Conservation (phyloP, 2,113 vertebrate genomes). For the Ursus arctos region DNA sequence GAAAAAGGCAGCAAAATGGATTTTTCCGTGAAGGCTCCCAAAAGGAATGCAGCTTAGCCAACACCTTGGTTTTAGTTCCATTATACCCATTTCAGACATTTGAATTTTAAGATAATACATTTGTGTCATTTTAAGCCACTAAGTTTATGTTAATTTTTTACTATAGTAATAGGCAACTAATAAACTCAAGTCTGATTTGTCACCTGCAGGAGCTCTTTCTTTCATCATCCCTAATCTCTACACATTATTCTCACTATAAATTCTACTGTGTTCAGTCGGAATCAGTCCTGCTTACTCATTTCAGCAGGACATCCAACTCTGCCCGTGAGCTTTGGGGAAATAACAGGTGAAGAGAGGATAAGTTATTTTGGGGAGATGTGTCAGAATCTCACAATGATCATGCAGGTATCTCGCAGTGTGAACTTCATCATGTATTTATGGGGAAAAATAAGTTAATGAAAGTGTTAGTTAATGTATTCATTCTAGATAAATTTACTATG, state of each 20-base stretch:
- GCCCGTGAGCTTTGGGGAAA: neutral
- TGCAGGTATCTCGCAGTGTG: neutral
- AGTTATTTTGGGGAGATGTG: neutral
- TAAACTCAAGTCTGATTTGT: neutral
- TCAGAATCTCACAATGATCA: neutral
- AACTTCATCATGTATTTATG: neutral
- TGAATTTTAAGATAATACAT: neutral
- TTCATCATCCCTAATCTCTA: neutral
- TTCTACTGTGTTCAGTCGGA: neutral
- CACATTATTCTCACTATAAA: neutral
- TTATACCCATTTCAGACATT: neutral
- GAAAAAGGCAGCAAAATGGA: neutral
- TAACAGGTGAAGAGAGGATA: neutral
- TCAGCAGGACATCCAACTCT: neutral
- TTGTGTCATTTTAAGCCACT: neutral
- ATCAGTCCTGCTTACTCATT: neutral
- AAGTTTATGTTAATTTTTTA: neutral
- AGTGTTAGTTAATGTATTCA: neutral
- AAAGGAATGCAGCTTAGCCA: neutral
- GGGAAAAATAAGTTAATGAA: neutral
- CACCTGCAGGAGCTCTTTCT: neutral
- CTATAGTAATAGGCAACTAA: neutral
- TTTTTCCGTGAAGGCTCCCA: neutral
- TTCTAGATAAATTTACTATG: neutral
- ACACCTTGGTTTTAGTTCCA: neutral